A percentile compares a stretch with the other conserved stretches of the same genome.
Conservation (phyloP, 64 coral and sea anemone species). For the Porites lutea region DNA sequence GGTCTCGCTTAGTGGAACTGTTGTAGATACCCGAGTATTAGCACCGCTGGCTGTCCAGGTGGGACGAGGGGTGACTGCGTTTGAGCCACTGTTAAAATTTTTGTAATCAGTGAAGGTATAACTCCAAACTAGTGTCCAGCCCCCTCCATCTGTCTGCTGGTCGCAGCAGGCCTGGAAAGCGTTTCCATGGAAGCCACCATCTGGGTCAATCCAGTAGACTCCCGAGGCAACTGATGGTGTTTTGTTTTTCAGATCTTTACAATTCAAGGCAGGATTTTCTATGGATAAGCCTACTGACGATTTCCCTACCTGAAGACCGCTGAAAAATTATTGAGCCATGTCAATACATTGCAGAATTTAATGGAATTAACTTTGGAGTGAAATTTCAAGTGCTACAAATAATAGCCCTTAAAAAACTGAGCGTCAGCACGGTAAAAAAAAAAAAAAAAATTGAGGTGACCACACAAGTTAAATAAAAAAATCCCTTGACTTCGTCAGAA, state of each 20-base stretch:
- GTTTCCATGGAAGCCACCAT: not conserved
- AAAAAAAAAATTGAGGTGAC: too few relatives aligned
- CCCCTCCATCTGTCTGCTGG: conserved; percentile 63
- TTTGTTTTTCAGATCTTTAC: conserved; percentile 2
- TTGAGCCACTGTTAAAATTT: conserved; percentile 47
- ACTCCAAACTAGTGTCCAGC: conserved; percentile 81
- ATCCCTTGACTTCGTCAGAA: too few relatives aligned
- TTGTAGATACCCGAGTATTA: conserved; percentile 24
- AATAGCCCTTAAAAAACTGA: too few relatives aligned
- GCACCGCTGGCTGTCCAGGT: conserved; percentile 12
- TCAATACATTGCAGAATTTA: too few relatives aligned
- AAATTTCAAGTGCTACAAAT: too few relatives aligned
- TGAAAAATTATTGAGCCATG: too few relatives aligned
- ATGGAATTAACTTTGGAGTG: too few relatives aligned
- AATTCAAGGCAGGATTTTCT: not conserved
- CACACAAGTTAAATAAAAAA: too few relatives aligned
- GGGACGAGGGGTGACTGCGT: conserved; percentile 69
- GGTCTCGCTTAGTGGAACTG: conserved; percentile 20
- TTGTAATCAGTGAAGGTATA: conserved; percentile 77
- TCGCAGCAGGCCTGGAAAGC: conserved; percentile 70
- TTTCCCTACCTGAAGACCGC: too few relatives aligned
- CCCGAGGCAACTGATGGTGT: conserved; percentile 10
- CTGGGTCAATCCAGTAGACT: conserved; percentile 61
- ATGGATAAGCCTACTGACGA: not conserved
- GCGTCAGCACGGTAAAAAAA: too few relatives aligned